A percentile compares a stretch with the other conserved stretches of the same genome.
These are phyloP conservation scores for Fistularia tabacaria DNA, from an alignment of 2,797 vertebrate genomes.

Conservation along the genomic window DNA sequence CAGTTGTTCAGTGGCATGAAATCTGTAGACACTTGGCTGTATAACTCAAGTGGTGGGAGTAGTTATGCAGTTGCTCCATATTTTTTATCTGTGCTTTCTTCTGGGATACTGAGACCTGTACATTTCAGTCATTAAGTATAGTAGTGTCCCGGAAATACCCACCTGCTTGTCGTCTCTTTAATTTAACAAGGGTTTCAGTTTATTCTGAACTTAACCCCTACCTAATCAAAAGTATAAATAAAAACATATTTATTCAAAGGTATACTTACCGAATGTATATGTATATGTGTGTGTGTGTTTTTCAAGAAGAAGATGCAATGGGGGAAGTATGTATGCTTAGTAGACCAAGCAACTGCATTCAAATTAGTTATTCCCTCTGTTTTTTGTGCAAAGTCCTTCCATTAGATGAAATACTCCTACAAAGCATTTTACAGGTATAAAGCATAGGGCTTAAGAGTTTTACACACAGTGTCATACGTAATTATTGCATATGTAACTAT, in stretches of 20 bases:
- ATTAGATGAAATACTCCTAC: constrained; percentile 5
- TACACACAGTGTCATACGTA: too few relatives aligned
- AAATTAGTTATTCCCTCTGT: not conserved
- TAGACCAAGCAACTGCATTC: too few relatives aligned
- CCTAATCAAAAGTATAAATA: constrained; percentile 16
- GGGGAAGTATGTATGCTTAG: too few relatives aligned
- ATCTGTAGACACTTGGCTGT: constrained; percentile 47
- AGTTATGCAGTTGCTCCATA: constrained; percentile 64
- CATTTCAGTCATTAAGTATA: constrained; percentile 73
- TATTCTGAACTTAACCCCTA: constrained; percentile 37
- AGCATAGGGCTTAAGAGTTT: not conserved
- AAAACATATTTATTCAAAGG: not conserved
- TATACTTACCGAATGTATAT: not conserved
- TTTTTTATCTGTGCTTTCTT: constrained; percentile 59
- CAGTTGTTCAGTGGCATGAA: constrained; percentile 46
- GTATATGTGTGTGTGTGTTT: too few relatives aligned
- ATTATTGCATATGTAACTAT: too few relatives aligned
- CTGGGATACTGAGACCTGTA: constrained; percentile 53
- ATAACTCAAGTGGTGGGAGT: constrained; percentile 51
- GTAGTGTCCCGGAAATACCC: constrained; percentile 59
- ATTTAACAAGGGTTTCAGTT: constrained; percentile 68
- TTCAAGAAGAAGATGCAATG: too few relatives aligned
- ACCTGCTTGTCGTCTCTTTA: constrained; percentile 60
- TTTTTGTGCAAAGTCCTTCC: constrained; percentile 7
- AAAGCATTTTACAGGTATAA: not conserved